A percentile compares a stretch with the other conserved stretches of the same genome.
Evolutionary conservation across 2,797 vertebrate genomes (phyloP).

Genomic region (Trematomus bernacchii): DNA sequence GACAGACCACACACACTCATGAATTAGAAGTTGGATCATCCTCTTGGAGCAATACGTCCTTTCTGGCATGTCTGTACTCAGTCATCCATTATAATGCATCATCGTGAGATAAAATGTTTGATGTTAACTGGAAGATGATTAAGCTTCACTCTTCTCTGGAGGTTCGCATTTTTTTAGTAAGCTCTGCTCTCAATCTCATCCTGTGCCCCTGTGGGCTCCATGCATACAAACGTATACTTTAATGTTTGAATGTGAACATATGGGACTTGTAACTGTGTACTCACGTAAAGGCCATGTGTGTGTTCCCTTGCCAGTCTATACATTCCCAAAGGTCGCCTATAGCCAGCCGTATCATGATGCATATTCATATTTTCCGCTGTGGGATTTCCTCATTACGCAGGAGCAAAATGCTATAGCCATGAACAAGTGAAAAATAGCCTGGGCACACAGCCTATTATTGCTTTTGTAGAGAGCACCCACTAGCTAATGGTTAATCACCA

Average conservation of each 20-base stretch:
- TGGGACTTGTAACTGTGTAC: constrained; percentile 45
- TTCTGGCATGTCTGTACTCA: constrained; percentile 34
- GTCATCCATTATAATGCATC: constrained; percentile 43
- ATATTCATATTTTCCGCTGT: constrained; percentile 53
- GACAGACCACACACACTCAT: constrained; percentile 36
- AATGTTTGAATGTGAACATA: constrained; percentile 42
- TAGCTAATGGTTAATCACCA: constrained; percentile 69
- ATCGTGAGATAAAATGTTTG: constrained; percentile 45
- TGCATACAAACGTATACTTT: constrained; percentile 34
- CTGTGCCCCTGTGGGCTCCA: constrained; percentile 37
- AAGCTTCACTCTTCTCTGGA: constrained; percentile 36
- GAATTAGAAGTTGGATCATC: constrained; percentile 53
- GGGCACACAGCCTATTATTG: constrained; percentile 49
- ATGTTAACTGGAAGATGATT: constrained; percentile 55
- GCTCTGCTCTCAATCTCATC: constrained; percentile 20
- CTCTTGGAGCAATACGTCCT: constrained; percentile 35
- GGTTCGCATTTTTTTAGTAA: constrained; percentile 30
- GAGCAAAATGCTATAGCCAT: constrained; percentile 26
- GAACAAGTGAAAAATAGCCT: constrained; percentile 56
- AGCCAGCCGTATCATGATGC: constrained; percentile 26
- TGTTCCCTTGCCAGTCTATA: constrained; percentile 33
- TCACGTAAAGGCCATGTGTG: constrained; percentile 40
- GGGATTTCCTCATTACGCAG: constrained; percentile 52
- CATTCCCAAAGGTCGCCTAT: constrained; percentile 51
- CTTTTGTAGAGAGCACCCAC: constrained; percentile 58